A percentile compares a stretch with the other conserved stretches of the same genome.
Conservation (phyloP, 1,140 invertebrate species). For the Drosophila truncata region DNA sequence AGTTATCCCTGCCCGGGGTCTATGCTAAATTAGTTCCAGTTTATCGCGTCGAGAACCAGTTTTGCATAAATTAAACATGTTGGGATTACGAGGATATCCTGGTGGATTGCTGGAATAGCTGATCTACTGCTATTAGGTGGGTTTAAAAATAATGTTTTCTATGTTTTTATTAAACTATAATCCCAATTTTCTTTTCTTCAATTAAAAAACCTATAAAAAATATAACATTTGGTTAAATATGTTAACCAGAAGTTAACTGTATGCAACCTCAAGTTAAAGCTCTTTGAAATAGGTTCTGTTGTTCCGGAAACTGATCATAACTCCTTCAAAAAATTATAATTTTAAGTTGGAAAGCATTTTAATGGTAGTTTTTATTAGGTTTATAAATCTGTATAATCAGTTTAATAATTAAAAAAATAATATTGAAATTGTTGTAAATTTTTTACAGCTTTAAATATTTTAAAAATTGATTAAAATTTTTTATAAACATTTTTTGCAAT, state of each 20-base stretch:
- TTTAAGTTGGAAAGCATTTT: background rate
- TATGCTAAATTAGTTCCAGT: slow-evolving; percentile 73
- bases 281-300: background rate
- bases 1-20: slow-evolving; percentile 40
- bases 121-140: background rate
- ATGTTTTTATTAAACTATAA: background rate
- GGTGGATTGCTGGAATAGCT: background rate
- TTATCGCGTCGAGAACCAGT: slow-evolving; percentile 55
- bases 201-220: background rate
- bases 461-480: too few species aligned
- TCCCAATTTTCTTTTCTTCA: fast-evolving
- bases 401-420: background rate
- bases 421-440: too few species aligned
- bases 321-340: background rate
- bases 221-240: background rate
- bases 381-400: background rate
- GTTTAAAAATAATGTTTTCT: background rate
- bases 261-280: background rate
- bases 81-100: slow-evolving; percentile 13
- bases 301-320: background rate
- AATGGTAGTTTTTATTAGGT: background rate
- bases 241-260: background rate
- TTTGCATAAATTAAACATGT: slow-evolving; percentile 20
- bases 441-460: too few species aligned
- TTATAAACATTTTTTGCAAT: too few species aligned